Evolutionary conservation across 1,140 invertebrate species (phyloP).

Genomic region (Liolophura sinensis): DNA sequence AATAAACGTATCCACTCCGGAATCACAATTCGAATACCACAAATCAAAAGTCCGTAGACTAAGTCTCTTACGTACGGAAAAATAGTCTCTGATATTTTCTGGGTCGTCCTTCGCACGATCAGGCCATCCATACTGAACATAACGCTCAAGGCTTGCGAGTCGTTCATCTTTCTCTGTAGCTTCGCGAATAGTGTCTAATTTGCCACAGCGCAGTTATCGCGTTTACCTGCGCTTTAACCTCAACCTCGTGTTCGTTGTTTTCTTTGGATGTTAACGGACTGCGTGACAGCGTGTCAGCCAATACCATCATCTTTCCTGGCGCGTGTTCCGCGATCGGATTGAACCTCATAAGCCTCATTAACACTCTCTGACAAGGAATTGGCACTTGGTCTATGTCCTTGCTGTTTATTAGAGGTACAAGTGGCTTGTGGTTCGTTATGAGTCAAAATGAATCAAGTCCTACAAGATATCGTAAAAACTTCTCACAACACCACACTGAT

Average conservation of each 20-base stretch:
- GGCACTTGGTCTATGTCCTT: conserved; percentile 19
- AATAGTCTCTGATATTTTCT: too few species aligned
- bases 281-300: conserved; percentile 24
- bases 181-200: not conserved
- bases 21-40: too few species aligned
- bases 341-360: conserved; percentile 22
- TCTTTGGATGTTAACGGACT: conserved; percentile 1
- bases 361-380: conserved; percentile 20
- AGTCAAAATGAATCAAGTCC: conserved; percentile 41
- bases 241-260: not conserved
- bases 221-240: not conserved
- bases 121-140: conserved; percentile 12
- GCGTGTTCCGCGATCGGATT: conserved; percentile 12
- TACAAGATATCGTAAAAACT: conserved; percentile 62
- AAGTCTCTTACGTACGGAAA: too few species aligned
- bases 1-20: too few species aligned
- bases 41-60: too few species aligned
- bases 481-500: conserved; percentile 61
- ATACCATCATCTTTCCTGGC: conserved; percentile 21
- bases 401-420: conserved; percentile 33
- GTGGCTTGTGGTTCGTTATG: conserved; percentile 49
- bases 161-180: not conserved
- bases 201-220: not conserved
- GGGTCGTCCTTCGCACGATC: too few species aligned
- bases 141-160: not conserved